phyloP scores from a whole-genome alignment of 2,113 vertebrate species.

The Petrocephalus microphthalmus region DNA sequence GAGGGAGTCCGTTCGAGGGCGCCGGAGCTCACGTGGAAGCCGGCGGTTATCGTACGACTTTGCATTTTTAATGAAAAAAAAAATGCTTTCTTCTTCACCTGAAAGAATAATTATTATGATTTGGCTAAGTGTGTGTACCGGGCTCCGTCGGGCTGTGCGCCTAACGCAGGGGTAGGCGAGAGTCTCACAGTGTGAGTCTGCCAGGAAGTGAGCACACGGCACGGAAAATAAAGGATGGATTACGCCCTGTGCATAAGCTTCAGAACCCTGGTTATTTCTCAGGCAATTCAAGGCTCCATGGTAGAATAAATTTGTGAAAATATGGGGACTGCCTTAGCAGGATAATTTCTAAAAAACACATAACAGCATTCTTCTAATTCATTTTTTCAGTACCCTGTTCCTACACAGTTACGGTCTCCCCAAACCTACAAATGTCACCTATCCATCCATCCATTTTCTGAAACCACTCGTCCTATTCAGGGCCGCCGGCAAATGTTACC shows the following conservation, averaged over 20 bases:
- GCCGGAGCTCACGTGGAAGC: neutral
- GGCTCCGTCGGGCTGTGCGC: neutral
- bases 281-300: neutral
- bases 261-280: neutral
- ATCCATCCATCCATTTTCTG: too few relatives aligned
- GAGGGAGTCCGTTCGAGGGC: neutral
- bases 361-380: neutral
- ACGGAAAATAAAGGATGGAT: neutral
- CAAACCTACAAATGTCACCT: neutral
- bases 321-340: neutral
- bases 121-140: neutral
- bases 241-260: neutral
- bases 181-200: neutral
- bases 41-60: neutral
- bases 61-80: neutral
- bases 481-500: too few relatives aligned
- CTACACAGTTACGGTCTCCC: neutral
- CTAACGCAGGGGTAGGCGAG: neutral
- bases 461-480: too few relatives aligned
- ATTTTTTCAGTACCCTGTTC: neutral
- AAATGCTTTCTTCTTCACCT: neutral
- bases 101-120: conserved; percentile 18
- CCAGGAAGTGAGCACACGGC: neutral
- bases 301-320: neutral
- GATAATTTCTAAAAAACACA: neutral